Evolutionary conservation across 2,113 vertebrate species (phyloP), one percentile per base, ranked within the genome.

Genomic region (Paracanthobrama guichenoti): DNA sequence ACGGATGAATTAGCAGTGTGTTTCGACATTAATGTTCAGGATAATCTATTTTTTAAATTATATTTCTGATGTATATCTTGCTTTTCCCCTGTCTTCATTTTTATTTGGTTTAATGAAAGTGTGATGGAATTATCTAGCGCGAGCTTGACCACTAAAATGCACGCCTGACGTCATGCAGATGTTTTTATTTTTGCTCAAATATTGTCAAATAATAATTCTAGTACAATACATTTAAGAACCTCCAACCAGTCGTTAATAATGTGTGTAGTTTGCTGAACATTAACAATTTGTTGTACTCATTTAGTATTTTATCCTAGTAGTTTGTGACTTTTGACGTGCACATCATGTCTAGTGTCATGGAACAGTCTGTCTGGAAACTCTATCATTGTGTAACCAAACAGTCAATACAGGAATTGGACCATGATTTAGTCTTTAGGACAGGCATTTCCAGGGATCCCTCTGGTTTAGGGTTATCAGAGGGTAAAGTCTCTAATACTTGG

Each of bases 371-470:
- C 5, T 62, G 39, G 18, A 77, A 77, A 24, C 35, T 79, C 35
- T 62, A 26, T 26, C 20, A 57, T 82, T 71, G 48, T 71, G 64
- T 57, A 81, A 81, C n/a, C 28, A 82, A 82, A 6, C 66, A 55
- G 31, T 82, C 48, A 71, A 82, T 82, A 71, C 28, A 39, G 2
- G 10, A 53, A 35, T n/a, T 59, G 75, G 28, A 8, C 8, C 75
- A 35, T 39, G 22, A 28, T 46, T 57, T 31, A 7, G 12, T 35
- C 22, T 59, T 79, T 42, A 35, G 28, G 48, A 20, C 53, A n/a
- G 50, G 2, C 24, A 66, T 80, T n/a, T 31, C 60, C 26, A 67
- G 28, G n/a, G 78, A 50, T 13, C 14, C 42, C 78, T 64, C n/a
- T 64, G 24, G 60, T 66, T 50, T 46, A 50, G 60, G n/a, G 26